phyloP scores from a whole-genome alignment of 1,140 invertebrate species.

The Phenacoccus solenopsis region DNA sequence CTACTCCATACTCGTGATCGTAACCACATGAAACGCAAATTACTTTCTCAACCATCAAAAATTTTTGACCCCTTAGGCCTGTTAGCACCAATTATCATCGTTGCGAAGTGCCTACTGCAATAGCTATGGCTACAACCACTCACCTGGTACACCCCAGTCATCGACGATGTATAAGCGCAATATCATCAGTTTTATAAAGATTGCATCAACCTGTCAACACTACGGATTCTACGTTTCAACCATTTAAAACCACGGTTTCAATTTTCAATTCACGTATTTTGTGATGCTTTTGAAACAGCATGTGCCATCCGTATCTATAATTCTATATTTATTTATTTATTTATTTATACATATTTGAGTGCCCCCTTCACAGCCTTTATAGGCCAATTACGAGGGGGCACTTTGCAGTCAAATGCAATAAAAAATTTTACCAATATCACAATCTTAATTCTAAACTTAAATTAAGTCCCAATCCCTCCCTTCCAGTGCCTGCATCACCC shows the following conservation, averaged over 20 bases:
- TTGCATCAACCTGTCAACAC: constrained; percentile 16
- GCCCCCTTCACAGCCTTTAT: too few relatives aligned
- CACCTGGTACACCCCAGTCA: constrained; percentile 30
- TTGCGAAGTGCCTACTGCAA: constrained; percentile 28
- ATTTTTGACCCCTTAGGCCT: constrained; percentile 33
- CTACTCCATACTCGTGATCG: not conserved
- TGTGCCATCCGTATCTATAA: not conserved
- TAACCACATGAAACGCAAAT: constrained; percentile 24
- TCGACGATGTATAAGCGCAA: constrained; percentile 16
- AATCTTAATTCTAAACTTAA: too few relatives aligned
- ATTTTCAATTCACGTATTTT: not conserved
- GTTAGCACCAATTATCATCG: constrained; percentile 26
- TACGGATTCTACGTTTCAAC: not conserved
- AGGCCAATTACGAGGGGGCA: too few relatives aligned
- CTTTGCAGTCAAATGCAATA: too few relatives aligned
- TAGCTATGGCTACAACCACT: constrained; percentile 28
- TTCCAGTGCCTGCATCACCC: too few relatives aligned
- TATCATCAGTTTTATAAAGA: constrained; percentile 26
- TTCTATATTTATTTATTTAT: too few relatives aligned
- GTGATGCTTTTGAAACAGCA: not conserved
- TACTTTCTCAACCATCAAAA: constrained; percentile 26
- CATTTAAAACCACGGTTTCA: not conserved
- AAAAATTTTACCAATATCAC: too few relatives aligned
- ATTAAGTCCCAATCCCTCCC: too few relatives aligned
- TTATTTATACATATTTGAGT: too few relatives aligned